Evolutionary conservation across 2,113 vertebrate species (phyloP).

Genomic region (Ondatra zibethicus): DNA sequence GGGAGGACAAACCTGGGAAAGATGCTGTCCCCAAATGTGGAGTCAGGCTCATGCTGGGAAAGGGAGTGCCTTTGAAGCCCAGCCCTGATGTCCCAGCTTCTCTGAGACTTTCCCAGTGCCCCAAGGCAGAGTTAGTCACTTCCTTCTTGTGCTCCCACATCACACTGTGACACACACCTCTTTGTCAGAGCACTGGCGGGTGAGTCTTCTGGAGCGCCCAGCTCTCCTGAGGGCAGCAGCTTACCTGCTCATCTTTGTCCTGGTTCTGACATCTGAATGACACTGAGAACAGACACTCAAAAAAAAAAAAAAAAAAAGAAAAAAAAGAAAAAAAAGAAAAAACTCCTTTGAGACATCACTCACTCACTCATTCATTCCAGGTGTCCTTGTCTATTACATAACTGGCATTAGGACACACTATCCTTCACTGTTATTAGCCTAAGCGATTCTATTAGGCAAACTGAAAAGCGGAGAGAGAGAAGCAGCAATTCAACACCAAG

Average conservation of each 20-base stretch:
- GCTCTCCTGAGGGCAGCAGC: slow-evolving; percentile 41
- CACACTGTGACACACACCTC: background rate
- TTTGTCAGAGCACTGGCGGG: background rate
- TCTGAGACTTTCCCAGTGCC: slow-evolving; percentile 56
- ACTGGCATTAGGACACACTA: background rate
- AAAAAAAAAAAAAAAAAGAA: background rate
- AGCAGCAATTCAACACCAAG: background rate
- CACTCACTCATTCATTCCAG: background rate
- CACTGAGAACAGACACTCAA: background rate
- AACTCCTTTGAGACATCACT: background rate
- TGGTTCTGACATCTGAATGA: background rate
- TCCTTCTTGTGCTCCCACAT: slow-evolving; percentile 52
- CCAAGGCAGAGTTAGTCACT: slow-evolving; percentile 74
- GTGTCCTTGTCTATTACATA: background rate
- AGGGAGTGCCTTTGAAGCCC: slow-evolving; percentile 62
- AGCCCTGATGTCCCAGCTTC: slow-evolving; percentile 66
- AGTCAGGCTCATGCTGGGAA: slow-evolving; percentile 69
- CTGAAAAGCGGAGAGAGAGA: background rate
- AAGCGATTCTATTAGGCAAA: background rate
- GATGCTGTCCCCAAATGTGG: slow-evolving; percentile 62
- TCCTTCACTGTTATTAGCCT: background rate
- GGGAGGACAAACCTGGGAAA: background rate
- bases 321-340: background rate
- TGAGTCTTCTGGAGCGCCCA: background rate
- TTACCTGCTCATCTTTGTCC: slow-evolving; percentile 1